Conservation (phyloP, 2,113 vertebrate species). For the Coryphaenoides rupestris region DNA sequence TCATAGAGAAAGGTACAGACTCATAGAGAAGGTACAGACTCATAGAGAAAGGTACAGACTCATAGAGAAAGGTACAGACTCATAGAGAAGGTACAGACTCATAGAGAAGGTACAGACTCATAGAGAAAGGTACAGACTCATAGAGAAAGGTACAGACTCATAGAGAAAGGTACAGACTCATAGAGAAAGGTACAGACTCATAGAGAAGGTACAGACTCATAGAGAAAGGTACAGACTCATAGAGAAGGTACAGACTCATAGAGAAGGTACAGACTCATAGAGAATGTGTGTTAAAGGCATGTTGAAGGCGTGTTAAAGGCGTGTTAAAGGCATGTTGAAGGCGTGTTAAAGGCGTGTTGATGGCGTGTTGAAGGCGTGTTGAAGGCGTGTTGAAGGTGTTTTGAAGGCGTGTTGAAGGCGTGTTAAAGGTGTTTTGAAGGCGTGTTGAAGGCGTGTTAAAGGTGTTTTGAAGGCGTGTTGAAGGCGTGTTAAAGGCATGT, state of each 20-base stretch:
- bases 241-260: too few relatives aligned
- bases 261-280: too few relatives aligned
- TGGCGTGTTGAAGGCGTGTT: too few relatives aligned
- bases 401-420: neutral
- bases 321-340: too few relatives aligned
- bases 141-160: neutral
- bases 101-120: neutral
- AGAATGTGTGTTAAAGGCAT: too few relatives aligned
- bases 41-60: neutral
- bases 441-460: neutral
- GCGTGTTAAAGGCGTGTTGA: neutral
- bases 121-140: slow-evolving; percentile 1
- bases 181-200: too few relatives aligned
- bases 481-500: too few relatives aligned
- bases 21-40: too few relatives aligned
- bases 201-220: too few relatives aligned
- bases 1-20: neutral
- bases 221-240: too few relatives aligned
- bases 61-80: neutral
- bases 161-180: neutral
- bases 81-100: too few relatives aligned
- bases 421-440: too few relatives aligned
- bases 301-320: neutral
- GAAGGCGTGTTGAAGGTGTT: neutral
- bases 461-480: neutral